Conservation (phyloP, 2,113 vertebrate genomes). For the Entomyzon cyanotis region DNA sequence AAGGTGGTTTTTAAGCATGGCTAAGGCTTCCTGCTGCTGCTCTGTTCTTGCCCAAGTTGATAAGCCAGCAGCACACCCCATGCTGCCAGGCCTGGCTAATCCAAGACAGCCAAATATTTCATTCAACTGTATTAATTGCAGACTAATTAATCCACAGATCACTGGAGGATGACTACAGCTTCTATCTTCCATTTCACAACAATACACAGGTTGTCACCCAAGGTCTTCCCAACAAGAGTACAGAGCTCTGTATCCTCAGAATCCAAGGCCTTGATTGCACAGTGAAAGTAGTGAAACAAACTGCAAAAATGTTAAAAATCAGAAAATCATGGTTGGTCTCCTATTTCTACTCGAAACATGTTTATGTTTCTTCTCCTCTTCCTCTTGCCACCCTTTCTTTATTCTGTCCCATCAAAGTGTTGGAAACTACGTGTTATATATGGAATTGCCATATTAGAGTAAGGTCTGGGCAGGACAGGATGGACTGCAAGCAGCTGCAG, state of each 20-base stretch:
- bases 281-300: neutral
- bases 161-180: neutral
- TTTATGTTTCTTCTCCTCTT: neutral
- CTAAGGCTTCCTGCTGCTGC: neutral
- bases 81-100: neutral
- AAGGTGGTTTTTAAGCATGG: neutral
- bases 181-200: neutral
- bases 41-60: neutral
- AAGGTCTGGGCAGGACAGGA: neutral
- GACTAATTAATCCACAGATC: neutral
- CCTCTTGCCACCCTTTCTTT: neutral
- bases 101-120: neutral
- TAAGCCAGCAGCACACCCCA: neutral
- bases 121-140: neutral
- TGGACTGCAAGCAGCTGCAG: neutral
- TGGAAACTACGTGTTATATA: neutral
- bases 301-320: neutral
- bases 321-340: neutral
- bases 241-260: neutral
- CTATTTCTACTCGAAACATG: neutral
- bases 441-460: neutral
- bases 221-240: neutral
- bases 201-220: neutral
- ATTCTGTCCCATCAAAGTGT: neutral
- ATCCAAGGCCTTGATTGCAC: neutral